These are phyloP conservation scores for Podocnemis expansa DNA, from an alignment of 2,113 vertebrate species.

Conservation along the genomic window DNA sequence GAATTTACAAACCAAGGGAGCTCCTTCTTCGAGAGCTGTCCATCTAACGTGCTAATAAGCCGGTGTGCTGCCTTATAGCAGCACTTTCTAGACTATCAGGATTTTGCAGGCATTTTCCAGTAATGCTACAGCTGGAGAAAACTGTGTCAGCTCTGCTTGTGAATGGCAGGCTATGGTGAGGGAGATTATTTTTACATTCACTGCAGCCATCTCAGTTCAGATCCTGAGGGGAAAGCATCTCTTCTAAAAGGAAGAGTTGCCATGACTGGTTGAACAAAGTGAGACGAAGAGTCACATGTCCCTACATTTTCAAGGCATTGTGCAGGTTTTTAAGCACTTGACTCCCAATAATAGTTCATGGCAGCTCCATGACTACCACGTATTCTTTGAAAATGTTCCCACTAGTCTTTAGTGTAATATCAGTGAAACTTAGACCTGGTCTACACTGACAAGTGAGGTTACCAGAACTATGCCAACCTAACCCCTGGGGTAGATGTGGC, in stretches of 20 bases:
- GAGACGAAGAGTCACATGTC: neutral
- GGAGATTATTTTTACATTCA: neutral
- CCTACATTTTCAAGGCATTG: neutral
- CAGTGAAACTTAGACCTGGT: neutral
- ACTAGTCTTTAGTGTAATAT: neutral
- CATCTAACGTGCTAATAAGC: neutral
- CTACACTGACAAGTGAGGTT: neutral
- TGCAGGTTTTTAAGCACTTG: neutral
- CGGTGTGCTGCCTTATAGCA: neutral
- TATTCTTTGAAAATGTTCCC: neutral
- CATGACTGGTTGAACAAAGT: neutral
- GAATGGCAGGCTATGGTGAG: neutral
- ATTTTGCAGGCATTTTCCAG: conserved; percentile 43
- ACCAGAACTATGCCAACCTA: neutral
- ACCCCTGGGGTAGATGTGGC: neutral
- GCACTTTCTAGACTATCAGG: neutral
- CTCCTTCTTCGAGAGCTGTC: conserved; percentile 21
- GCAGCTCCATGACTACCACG: neutral
- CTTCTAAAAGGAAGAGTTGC: neutral
- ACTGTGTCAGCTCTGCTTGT: neutral
- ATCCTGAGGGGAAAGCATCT: neutral
- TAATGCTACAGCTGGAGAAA: conserved; percentile 16
- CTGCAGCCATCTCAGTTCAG: neutral
- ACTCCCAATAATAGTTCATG: neutral
- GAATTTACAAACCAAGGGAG: conserved; percentile 52